Evolutionary conservation across 2,113 vertebrate species (phyloP).

Genomic region (Pteropus alecto): DNA sequence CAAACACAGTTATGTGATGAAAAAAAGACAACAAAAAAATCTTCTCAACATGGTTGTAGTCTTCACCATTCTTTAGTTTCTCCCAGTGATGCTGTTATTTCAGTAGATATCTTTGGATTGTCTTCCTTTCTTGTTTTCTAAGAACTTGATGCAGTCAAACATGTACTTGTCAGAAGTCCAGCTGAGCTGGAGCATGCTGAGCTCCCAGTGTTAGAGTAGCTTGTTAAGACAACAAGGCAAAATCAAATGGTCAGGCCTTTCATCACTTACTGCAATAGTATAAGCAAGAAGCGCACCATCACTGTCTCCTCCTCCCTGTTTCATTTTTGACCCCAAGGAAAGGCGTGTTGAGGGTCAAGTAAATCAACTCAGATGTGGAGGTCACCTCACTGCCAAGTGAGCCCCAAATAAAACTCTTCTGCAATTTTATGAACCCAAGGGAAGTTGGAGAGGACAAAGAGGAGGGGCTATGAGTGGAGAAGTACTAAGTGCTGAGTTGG

Average conservation of each 20-base stretch:
- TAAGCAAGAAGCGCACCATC: background rate
- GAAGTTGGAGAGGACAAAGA: background rate
- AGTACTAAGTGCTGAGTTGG: too few species aligned
- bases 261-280: rapidly evolving
- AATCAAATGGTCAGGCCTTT: background rate
- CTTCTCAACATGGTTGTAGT: background rate
- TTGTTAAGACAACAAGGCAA: background rate
- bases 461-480: background rate
- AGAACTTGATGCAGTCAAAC: background rate
- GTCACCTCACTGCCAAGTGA: background rate
- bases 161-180: background rate
- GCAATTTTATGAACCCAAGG: background rate
- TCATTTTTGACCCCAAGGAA: background rate
- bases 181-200: background rate
- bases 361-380: background rate
- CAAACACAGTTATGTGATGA: too few species aligned
- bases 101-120: background rate
- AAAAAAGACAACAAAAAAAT: too few species aligned
- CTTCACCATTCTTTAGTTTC: background rate
- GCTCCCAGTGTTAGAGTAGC: background rate
- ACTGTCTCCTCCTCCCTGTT: background rate
- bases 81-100: background rate
- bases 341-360: background rate
- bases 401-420: background rate
- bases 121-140: background rate